Percentiles rank a stretch among this genome's conserved stretches.
These are phyloP conservation scores for Nautilus pompilius DNA, from an alignment of 1,140 invertebrate genomes.

Conservation along the genomic window DNA sequence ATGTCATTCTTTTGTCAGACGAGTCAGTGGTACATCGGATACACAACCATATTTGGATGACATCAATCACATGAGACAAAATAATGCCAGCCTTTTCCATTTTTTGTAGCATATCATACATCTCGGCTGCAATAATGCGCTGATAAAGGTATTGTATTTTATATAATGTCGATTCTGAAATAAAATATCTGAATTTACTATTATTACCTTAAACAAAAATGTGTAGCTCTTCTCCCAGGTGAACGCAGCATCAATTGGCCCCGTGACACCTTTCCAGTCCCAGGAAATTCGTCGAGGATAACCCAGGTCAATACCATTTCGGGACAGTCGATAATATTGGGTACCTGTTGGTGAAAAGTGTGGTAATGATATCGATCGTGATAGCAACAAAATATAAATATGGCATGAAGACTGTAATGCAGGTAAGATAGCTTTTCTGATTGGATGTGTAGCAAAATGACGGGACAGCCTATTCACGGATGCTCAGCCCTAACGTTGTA, in stretches of 20 bases:
- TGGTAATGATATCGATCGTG: not conserved
- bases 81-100: too few relatives aligned
- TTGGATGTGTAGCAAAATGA: too few relatives aligned
- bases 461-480: too few relatives aligned
- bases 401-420: not conserved
- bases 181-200: not conserved
- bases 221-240: conserved; percentile 97
- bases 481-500: too few relatives aligned
- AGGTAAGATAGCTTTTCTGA: not conserved
- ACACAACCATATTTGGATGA: too few relatives aligned
- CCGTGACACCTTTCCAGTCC: conserved; percentile 85
- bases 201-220: conserved; percentile 78
- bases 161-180: not conserved
- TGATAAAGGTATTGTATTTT: not conserved
- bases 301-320: conserved; percentile 78
- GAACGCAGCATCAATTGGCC: conserved; percentile 86
- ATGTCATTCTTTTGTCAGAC: too few relatives aligned
- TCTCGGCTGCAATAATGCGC: not conserved
- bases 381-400: not conserved
- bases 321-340: conserved; percentile 67
- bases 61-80: too few relatives aligned
- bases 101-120: too few relatives aligned
- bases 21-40: too few relatives aligned
- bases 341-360: conserved; percentile 24
- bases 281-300: conserved; percentile 89